Percentiles rank a stretch among this genome's conserved stretches.
These are phyloP conservation scores for Apamea monoglypha DNA, from an alignment of 2,888 invertebrate species.

Conservation along the genomic window DNA sequence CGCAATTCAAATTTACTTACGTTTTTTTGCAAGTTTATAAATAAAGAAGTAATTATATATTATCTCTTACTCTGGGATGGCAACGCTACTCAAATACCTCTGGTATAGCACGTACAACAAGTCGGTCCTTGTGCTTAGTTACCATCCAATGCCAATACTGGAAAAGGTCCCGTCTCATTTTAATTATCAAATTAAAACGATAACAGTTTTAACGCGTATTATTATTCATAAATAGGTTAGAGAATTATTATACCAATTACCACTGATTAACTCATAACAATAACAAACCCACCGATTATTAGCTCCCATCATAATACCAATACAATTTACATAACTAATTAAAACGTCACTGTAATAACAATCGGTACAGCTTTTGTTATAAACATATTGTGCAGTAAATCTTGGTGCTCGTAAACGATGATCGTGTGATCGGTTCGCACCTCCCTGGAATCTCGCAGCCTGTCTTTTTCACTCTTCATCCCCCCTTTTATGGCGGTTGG, in stretches of 20 bases:
- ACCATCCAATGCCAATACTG: background rate
- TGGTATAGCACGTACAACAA: background rate
- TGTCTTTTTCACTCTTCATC: conserved; percentile 84
- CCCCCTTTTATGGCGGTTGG: conserved; percentile 77
- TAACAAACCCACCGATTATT: conserved; percentile 6
- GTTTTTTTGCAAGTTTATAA: too few relatives aligned
- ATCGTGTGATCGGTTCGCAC: conserved; percentile 85
- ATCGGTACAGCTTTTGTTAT: conserved; percentile 36
- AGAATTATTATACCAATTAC: conserved; percentile 3
- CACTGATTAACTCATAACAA: conserved; percentile 14
- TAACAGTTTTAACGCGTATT: too few relatives aligned
- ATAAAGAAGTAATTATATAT: too few relatives aligned
- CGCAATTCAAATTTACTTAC: too few relatives aligned
- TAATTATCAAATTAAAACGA: background rate
- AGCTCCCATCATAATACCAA: conserved; percentile 10
- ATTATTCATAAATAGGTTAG: background rate
- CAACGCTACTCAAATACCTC: background rate
- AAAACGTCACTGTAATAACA: conserved; percentile 42
- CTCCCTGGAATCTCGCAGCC: conserved; percentile 79
- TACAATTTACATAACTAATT: conserved; percentile 30
- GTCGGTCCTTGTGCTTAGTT: too few relatives aligned
- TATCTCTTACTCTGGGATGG: background rate
- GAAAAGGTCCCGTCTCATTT: background rate
- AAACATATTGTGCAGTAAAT: conserved; percentile 71
- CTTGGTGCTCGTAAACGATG: conserved; percentile 80